Evolutionary conservation across 1,140 invertebrate genomes (phyloP), one percentile per base, ranked within the genome.

Genomic region (Cataglyphis hispanica): DNA sequence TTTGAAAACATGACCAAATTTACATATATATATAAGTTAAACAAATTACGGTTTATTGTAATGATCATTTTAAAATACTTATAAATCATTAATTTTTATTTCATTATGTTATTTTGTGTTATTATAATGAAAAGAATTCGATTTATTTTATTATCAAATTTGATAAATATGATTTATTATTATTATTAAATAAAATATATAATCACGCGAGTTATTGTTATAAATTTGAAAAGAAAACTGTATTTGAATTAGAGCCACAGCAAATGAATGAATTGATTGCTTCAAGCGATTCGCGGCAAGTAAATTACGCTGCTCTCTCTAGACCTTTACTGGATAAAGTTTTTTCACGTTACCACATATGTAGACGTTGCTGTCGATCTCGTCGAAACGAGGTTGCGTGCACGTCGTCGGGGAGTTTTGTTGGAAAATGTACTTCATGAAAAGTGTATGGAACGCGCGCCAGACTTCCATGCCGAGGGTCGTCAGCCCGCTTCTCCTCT

Each of bases 351-450:
- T 40, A 43, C 25, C 46, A 66, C 25, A 19, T 72, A 83, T 60
- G 56, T 60, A 61, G 53, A 81, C 85, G 40, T 22, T 77, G 75
- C 63, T 40, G 60, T 37, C 40, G 70, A 83, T 83, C 50, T 86
- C 43, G 53, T 63, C 25, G 78, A 40, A 61, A 83, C 67, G 78
- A 83, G 40, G 78, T 83, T 83, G 67, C 67, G 67, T 83, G 63
- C 53, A 67, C 69, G 43, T 22, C 22, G 86, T 74, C 64, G 67
- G 27, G 43, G 56, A 81, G 66, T 92, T 91, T 91, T 91, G 91
- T 90, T 89, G 84, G 86, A 87, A 87, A 91, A 86, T 86, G 31
- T 76, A 91, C 87, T 91, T 91, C 86, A 90, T 86, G 86, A 87
- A 91, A 86, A 90, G 72, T 88, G 86, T 77, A 90, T 90, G 76